These are phyloP conservation scores for Disparrhopalites patrizii DNA, from an alignment of 2,888 invertebrate genomes.

Conservation along the genomic window DNA sequence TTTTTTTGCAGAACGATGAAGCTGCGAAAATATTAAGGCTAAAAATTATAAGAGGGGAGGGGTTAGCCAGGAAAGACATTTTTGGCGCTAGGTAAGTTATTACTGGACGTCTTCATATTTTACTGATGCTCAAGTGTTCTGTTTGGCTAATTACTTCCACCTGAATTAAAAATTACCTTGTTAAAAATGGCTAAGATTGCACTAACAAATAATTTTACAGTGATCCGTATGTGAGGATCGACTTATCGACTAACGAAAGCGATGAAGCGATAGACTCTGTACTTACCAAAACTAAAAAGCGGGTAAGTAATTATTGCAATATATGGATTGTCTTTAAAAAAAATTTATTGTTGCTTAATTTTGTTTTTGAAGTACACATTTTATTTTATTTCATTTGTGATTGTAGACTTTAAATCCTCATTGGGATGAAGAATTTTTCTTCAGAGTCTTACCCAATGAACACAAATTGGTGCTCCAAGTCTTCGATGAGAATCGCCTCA, in stretches of 20 bases:
- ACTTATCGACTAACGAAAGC: constrained; percentile 76
- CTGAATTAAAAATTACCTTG: too few species aligned
- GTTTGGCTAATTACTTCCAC: too few species aligned
- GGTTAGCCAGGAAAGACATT: constrained; percentile 96
- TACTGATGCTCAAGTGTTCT: too few species aligned
- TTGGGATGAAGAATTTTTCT: constrained; percentile 97
- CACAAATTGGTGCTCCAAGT: constrained; percentile 94
- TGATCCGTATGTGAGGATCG: constrained; percentile 95
- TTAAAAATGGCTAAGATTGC: too few species aligned
- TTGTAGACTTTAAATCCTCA: constrained; percentile 88
- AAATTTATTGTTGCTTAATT: constrained; percentile 14
- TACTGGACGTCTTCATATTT: too few species aligned
- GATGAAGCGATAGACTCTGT: constrained; percentile 87
- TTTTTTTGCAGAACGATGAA: constrained; percentile 56
- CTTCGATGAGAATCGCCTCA: constrained; percentile 95
- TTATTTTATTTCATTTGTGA: too few species aligned
- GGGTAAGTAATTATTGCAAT: constrained; percentile 59
- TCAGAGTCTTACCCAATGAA: constrained; percentile 86
- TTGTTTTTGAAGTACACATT: too few species aligned
- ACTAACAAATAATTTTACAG: constrained; percentile 56
- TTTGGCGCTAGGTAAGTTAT: constrained; percentile 93
- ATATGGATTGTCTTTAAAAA: too few species aligned
- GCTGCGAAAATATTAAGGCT: constrained; percentile 77
- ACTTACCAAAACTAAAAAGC: constrained; percentile 94
- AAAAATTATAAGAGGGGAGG: constrained; percentile 79